These are phyloP conservation scores for Pedionomus torquatus DNA, from an alignment of 2,113 vertebrate genomes.

Conservation along the genomic window DNA sequence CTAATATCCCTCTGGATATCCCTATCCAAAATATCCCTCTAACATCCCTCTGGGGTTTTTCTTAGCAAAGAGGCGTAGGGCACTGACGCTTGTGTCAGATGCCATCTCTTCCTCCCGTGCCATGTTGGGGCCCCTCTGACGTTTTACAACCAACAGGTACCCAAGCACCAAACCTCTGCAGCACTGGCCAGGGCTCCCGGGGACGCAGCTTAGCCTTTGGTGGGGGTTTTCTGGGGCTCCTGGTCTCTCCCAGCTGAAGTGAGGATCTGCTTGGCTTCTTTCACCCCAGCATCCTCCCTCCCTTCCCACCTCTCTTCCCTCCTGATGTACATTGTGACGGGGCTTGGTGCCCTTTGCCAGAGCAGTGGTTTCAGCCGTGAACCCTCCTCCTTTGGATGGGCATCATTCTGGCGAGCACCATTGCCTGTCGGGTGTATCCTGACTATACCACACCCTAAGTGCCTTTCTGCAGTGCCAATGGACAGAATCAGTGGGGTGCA, in stretches of 20 bases:
- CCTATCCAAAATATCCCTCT: no score
- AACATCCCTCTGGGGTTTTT: neutral
- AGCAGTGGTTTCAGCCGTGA: constrained; percentile 15
- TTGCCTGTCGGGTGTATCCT: neutral
- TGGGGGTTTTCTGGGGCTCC: constrained; percentile 30
- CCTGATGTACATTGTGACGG: neutral
- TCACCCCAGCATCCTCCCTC: constrained; percentile 10
- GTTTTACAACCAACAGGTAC: neutral
- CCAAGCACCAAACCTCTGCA: constrained; percentile 64
- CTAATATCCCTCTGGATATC: no score
- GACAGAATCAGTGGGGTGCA: neutral
- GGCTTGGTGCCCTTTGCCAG: constrained; percentile 50
- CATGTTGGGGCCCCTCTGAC: neutral
- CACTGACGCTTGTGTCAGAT: neutral
- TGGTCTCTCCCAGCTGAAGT: constrained; percentile 5
- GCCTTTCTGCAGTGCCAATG: constrained; percentile 43
- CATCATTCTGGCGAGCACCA: constrained; percentile 16
- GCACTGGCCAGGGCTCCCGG: neutral
- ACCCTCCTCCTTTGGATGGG: constrained; percentile 12
- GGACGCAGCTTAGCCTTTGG: neutral
- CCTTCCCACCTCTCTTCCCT: neutral
- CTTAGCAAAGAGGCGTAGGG: neutral
- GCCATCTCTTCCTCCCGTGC: neutral
- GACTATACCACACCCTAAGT: constrained; percentile 59
- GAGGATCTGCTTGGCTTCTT: constrained; percentile 55